Percentiles rank a stretch among this genome's conserved stretches.
phyloP scores from a whole-genome alignment of 2,113 vertebrate genomes.

The Macquaria ambigua region DNA sequence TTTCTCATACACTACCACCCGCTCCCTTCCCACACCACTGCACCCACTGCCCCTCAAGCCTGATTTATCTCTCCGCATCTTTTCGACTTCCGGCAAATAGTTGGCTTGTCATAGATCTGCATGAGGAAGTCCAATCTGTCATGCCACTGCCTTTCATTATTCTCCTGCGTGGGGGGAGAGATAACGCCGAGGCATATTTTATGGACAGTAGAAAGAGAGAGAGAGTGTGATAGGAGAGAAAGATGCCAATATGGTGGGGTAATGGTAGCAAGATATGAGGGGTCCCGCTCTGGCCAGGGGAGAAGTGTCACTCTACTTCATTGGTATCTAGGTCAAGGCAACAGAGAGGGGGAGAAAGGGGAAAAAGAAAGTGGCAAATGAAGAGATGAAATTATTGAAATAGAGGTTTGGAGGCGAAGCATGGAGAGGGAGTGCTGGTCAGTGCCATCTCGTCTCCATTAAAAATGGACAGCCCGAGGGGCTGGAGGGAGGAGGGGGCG shows the following conservation, averaged over 20 bases:
- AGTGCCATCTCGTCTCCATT: conserved; percentile 66
- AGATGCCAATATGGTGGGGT: conserved; percentile 70
- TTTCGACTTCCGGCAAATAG: too few relatives aligned
- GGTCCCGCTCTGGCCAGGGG: conserved; percentile 83
- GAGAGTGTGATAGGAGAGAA: conserved; percentile 54
- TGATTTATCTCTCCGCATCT: too few relatives aligned
- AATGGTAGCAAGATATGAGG: conserved; percentile 57
- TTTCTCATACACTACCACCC: conserved; percentile 21
- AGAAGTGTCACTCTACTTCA: conserved; percentile 84
- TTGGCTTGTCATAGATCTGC: too few relatives aligned
- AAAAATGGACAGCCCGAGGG: conserved; percentile 72
- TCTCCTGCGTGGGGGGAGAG: conserved; percentile 84
- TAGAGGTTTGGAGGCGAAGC: conserved; percentile 60
- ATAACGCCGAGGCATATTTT: conserved; percentile 87
- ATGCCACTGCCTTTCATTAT: conserved; percentile 89
- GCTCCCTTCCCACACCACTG: conserved; percentile 31
- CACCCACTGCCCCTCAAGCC: conserved; percentile 72
- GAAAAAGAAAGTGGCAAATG: conserved; percentile 77
- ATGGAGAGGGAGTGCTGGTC: conserved; percentile 62
- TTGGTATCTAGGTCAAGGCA: conserved; percentile 89
- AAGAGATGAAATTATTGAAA: conserved; percentile 82
- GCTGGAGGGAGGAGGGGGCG: background rate
- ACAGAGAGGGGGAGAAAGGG: conserved; percentile 57
- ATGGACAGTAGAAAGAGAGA: conserved; percentile 84
- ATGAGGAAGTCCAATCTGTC: too few relatives aligned